A percentile compares a stretch with the other conserved stretches of the same genome.
phyloP scores from a whole-genome alignment of 2,888 invertebrate genomes.

The Digitonthophagus gazella region DNA sequence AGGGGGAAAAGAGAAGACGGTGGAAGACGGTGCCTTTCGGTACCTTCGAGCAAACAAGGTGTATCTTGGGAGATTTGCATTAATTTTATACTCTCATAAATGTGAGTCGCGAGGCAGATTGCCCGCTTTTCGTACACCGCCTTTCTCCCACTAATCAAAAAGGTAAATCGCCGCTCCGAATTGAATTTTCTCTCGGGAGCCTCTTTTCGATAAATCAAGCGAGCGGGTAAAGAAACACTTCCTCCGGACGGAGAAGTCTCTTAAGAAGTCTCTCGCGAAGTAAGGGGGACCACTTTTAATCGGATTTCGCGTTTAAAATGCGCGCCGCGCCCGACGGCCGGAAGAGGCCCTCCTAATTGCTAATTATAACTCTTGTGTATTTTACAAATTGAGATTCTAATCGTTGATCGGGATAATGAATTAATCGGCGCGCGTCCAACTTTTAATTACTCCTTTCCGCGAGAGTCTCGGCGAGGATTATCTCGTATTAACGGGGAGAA shows the following conservation, averaged over 20 bases:
- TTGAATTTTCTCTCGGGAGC: not conserved
- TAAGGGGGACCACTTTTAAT: slow-evolving; percentile 46
- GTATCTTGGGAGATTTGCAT: slow-evolving; percentile 52
- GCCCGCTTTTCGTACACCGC: too few relatives aligned
- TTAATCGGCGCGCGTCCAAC: slow-evolving; percentile 50
- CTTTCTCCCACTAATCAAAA: not conserved
- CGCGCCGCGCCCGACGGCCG: slow-evolving; percentile 34
- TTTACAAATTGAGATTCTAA: slow-evolving; percentile 54
- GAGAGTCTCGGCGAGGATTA: slow-evolving; percentile 5
- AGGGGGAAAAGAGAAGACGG: not conserved
- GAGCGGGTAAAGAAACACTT: not conserved
- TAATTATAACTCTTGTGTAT: slow-evolving; percentile 54
- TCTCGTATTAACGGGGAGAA: not conserved
- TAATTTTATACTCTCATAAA: slow-evolving; percentile 53
- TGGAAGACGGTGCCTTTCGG: not conserved
- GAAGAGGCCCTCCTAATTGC: slow-evolving; percentile 50
- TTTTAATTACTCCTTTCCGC: slow-evolving; percentile 45
- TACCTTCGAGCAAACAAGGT: slow-evolving; percentile 45
- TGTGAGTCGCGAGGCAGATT: slow-evolving; percentile 41
- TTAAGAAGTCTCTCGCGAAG: too few relatives aligned
- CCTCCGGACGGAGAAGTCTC: not conserved
- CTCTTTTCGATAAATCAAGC: not conserved
- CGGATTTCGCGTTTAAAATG: slow-evolving; percentile 47
- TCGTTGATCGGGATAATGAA: slow-evolving; percentile 54
- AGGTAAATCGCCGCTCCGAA: not conserved